Percentiles rank a stretch among this genome's conserved stretches.
Evolutionary conservation across 2,113 vertebrate genomes (phyloP).

Genomic region (Brachyistius frenatus): DNA sequence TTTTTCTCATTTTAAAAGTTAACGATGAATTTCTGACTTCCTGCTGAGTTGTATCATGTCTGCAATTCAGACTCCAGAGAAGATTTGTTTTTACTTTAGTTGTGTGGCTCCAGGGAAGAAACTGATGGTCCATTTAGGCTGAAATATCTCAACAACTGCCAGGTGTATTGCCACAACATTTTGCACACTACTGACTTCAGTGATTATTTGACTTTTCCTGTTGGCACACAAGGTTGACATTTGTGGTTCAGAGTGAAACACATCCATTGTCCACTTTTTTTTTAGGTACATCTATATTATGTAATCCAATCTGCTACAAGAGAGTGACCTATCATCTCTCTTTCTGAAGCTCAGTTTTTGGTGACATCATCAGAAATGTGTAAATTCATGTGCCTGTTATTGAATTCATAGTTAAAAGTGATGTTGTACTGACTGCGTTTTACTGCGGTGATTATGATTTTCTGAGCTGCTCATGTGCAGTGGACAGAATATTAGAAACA

Average conservation of each 20-base stretch:
- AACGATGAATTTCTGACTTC: too few species aligned
- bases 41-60: not conserved
- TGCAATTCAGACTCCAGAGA: not conserved
- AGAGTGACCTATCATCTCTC: not conserved
- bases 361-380: too few species aligned
- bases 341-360: not conserved
- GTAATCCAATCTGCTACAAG: not conserved
- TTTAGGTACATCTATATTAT: not conserved
- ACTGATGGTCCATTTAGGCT: not conserved
- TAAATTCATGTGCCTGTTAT: too few species aligned
- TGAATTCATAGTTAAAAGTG: too few species aligned
- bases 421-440: not conserved
- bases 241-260: not conserved
- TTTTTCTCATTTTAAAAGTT: not conserved
- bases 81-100: not conserved
- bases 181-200: rapidly evolving
- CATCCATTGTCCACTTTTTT: not conserved
- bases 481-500: not conserved
- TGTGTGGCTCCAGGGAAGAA: not conserved
- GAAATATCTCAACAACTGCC: not conserved
- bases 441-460: too few species aligned
- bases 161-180: not conserved
- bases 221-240: too few species aligned
- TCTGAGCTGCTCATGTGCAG: too few species aligned
- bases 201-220: not conserved